These are phyloP conservation scores for Hesperophylax magnus DNA, from an alignment of 1,140 invertebrate genomes.

Conservation along the genomic window DNA sequence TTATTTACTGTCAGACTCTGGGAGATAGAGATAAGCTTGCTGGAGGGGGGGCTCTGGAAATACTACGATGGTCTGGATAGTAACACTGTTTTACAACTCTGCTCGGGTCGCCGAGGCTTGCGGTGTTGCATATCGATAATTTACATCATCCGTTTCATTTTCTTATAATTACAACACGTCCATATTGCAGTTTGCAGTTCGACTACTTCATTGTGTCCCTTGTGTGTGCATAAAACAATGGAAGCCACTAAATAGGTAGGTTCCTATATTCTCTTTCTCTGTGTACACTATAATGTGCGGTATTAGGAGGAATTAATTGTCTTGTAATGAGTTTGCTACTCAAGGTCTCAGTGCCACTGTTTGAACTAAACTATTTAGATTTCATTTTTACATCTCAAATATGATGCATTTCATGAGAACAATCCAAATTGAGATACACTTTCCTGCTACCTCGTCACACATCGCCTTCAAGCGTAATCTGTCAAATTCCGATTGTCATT, in stretches of 20 bases:
- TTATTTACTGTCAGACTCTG: constrained; percentile 59
- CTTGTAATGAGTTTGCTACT: constrained; percentile 48
- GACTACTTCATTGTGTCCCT: constrained; percentile 68
- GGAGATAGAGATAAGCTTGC: constrained; percentile 67
- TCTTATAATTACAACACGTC: constrained; percentile 61
- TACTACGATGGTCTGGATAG: constrained; percentile 69
- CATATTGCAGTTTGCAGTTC: constrained; percentile 68
- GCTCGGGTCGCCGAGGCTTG: constrained; percentile 36
- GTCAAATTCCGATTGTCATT: constrained; percentile 33
- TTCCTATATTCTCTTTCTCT: constrained; percentile 30
- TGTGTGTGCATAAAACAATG: constrained; percentile 67
- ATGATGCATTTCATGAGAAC: not conserved
- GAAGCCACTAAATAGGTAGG: constrained; percentile 67
- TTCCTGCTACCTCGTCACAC: not conserved
- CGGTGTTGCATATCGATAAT: constrained; percentile 46
- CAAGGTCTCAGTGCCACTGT: constrained; percentile 48
- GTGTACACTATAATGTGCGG: constrained; percentile 33
- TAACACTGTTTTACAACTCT: constrained; percentile 71
- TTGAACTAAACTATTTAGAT: constrained; percentile 1
- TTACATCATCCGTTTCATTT: constrained; percentile 44
- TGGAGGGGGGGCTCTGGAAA: constrained; percentile 68
- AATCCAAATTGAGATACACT: not conserved
- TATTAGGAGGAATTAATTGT: constrained; percentile 50
- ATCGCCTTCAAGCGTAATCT: constrained; percentile 16
- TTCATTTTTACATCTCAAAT: constrained; percentile 11